Evolutionary conservation across 2,888 invertebrate genomes (phyloP).

Genomic region (Lacanobia wlatinum): DNA sequence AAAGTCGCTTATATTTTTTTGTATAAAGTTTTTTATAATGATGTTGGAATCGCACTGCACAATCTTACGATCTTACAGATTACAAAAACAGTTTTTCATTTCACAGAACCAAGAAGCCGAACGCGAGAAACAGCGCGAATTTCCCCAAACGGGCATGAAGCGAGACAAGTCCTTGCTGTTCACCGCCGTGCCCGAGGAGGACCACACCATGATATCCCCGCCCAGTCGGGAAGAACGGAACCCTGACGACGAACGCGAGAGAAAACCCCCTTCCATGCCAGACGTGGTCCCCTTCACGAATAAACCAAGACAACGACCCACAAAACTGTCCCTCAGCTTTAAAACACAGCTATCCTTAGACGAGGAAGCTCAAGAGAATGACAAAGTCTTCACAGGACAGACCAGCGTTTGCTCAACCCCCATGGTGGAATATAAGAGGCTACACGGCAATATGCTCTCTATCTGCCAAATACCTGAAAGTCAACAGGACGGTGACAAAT

Average conservation of each 20-base stretch:
- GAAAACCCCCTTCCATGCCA: conserved; percentile 83
- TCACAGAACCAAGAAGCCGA: conserved; percentile 86
- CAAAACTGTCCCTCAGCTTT: conserved; percentile 90
- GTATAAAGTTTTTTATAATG: too few species aligned
- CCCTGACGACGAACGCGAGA: conserved; percentile 69
- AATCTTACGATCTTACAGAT: neutral
- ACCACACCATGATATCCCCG: conserved; percentile 89
- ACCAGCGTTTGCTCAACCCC: conserved; percentile 95
- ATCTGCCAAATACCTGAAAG: conserved; percentile 93
- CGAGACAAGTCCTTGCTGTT: conserved; percentile 95
- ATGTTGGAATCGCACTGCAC: neutral
- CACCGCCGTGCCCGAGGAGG: conserved; percentile 96
- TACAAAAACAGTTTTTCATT: neutral
- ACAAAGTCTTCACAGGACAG: conserved; percentile 92
- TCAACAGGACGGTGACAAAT: conserved; percentile 85
- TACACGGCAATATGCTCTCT: conserved; percentile 93
- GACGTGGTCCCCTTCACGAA: conserved; percentile 89
- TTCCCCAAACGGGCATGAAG: conserved; percentile 91
- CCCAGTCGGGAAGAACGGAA: conserved; percentile 78
- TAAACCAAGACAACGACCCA: conserved; percentile 89
- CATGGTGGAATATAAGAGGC: conserved; percentile 94
- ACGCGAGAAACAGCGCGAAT: conserved; percentile 88
- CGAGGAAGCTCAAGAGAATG: conserved; percentile 89
- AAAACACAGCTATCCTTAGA: conserved; percentile 91
- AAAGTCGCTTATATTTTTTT: too few species aligned